These are phyloP conservation scores for Menidia menidia DNA, from an alignment of 2,797 vertebrate genomes.

Conservation along the genomic window DNA sequence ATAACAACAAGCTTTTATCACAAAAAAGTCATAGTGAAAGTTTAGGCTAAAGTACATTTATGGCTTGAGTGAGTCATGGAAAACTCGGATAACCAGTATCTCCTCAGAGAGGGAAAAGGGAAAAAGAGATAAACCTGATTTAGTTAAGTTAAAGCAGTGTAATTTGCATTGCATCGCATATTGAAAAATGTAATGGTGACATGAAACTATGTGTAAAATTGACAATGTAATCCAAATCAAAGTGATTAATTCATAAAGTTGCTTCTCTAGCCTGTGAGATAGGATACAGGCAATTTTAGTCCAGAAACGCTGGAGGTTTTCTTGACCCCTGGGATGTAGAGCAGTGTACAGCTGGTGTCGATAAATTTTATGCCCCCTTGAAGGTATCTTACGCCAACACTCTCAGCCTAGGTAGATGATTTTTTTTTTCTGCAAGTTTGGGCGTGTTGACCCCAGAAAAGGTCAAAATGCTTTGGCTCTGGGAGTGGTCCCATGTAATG, in stretches of 20 bases:
- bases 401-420: no score
- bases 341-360: neutral
- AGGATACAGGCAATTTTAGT: neutral
- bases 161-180: neutral
- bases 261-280: neutral
- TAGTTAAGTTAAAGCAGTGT: neutral
- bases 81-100: neutral
- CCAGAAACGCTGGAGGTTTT: neutral
- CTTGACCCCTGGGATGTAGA: conserved; percentile 36
- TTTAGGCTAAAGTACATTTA: neutral
- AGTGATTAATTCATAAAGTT: neutral
- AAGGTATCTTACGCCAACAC: no score
- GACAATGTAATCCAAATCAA: neutral
- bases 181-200: no score
- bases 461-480: no score
- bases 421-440: no score
- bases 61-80: conserved; percentile 1
- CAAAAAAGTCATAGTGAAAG: neutral
- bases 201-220: neutral
- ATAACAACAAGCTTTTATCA: neutral
- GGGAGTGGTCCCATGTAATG: no score
- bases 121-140: conserved; percentile 1
- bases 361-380: no score
- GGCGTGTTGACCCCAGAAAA: no score
- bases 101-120: conserved; percentile 1